Base-by-base conservation (phyloP, 2,797 vertebrate genomes). In the Spea hammondii region DNA sequence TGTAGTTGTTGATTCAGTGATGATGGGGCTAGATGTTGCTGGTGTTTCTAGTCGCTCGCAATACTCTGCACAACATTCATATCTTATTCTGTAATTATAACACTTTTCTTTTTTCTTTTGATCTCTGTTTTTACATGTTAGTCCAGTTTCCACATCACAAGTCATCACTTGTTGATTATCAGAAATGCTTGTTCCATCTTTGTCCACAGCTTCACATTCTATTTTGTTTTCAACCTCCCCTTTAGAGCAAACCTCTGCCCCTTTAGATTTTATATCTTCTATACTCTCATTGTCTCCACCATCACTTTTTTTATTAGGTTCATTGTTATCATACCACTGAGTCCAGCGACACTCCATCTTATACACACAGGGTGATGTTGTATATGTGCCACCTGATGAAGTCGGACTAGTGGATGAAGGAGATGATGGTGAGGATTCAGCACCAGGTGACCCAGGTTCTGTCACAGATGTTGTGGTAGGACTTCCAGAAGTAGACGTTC, bases 41-140 rank as follows among this genome's bases (percentile, higher is more conserved):
- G 60, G 48, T 46, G 71, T 67, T 4, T 32, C 71, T 12, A 14
- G 1, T 51, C 65, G 65, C 14, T 74, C 73, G 17, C 73, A 75
- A 32, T 46, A 45, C 14, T 74, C 60, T 65, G 65, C 44, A 70
- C 74, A 76, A 49, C 74, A 76, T 13, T 69, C 65, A 70, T n/a
- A 49, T 2, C 47, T 48, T 51, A 76, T 70, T 46, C n/a, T 32
- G 46, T 60, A 60, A 60, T 76, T 47, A 11, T 62, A 4, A 54
- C 74, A 76, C 17, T 51, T 49, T 76, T 76, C 49, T 46, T 62
- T 60, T 13, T 50, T 54, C 7, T 46, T 14, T 46, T 76, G 66
- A 0, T 70, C 7, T 49, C n/a, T 76, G 45, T 76, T 69, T 4
- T n/a, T 4, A 49, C 74, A 76, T 4, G 12, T 50, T 5, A 76